Conservation (phyloP, 2,113 vertebrate species). For the Clinocottus analis region DNA sequence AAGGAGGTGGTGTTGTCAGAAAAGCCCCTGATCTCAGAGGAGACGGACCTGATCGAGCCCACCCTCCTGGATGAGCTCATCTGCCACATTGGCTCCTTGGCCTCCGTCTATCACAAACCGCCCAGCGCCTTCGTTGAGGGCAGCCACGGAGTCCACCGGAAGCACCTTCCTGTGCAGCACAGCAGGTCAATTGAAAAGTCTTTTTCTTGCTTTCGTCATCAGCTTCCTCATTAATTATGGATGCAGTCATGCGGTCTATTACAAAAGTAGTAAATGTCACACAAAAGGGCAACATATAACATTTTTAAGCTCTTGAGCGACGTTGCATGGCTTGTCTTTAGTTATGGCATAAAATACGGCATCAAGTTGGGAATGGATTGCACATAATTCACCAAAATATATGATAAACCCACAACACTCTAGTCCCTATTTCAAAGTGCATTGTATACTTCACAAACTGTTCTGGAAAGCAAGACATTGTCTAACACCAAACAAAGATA, state of each 20-base stretch:
- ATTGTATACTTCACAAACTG: too few species aligned
- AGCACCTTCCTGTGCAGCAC: slow-evolving; percentile 97
- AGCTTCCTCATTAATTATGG: not conserved
- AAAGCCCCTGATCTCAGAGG: slow-evolving; percentile 97
- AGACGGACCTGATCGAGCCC: slow-evolving; percentile 97
- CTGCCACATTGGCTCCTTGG: slow-evolving; percentile 97
- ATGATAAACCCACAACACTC: too few species aligned
- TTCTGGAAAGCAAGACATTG: too few species aligned
- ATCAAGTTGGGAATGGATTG: too few species aligned
- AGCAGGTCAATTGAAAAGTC: slow-evolving; percentile 85
- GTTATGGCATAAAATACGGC: too few species aligned
- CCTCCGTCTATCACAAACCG: slow-evolving; percentile 97
- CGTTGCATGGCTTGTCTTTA: too few species aligned
- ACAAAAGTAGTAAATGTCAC: not conserved
- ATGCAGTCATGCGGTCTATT: not conserved
- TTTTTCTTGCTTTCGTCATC: not conserved
- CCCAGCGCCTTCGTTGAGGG: slow-evolving; percentile 98
- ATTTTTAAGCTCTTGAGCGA: too few species aligned
- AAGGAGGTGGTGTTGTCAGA: slow-evolving; percentile 98
- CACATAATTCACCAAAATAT: too few species aligned
- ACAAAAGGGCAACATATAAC: too few species aligned
- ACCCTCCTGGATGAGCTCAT: slow-evolving; percentile 96
- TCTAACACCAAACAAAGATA: too few species aligned
- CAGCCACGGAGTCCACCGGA: slow-evolving; percentile 96
- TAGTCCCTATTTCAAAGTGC: too few species aligned